Evolutionary conservation across 23 tunicate species (phyloP), one percentile per base, ranked within the genome.

Genomic region (Halocynthia aurantium): DNA sequence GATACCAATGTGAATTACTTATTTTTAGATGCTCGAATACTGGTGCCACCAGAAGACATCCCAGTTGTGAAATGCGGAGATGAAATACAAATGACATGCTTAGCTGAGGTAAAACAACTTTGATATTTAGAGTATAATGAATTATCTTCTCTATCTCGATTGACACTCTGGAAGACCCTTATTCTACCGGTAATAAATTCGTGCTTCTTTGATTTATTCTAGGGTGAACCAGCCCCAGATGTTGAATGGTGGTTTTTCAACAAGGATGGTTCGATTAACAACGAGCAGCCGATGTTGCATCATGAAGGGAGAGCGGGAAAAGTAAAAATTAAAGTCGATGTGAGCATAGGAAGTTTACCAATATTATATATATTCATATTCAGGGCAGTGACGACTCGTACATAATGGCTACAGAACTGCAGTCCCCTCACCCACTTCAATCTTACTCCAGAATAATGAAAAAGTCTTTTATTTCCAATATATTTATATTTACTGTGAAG

Each of bases 11-110:
- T 31, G 44, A 4, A 31, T 31, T 31, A 31, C 44, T 31, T 31
- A 31, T 31, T 31, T 31, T 31, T 31, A 31, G 57, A 52, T 15
- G 61, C 89, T n/a, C 77, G 86, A 31, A 81, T 90, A 55, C 40
- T 90, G 62, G 71, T 81, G 7, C 58, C 86, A 22, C 96, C 96
- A 12, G 64, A 84, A 67, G 96, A 90, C 63, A 89, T 90, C 69
- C 79, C 81, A n/a, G 83, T 82, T 10, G 8, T 85, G 19, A 64
- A 70, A 22, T 90, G 96, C 61, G 96, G 96, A 2, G 80, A 85
- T 13, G 86, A 80, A 50, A 71, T 90, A 12, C 40, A 77, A 62
- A 67, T 90, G 78, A 61, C 86, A 61, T 90, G 96, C 78, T 66
- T 90, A 55, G 96, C 89, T 8, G 76, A 71, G 79, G 70, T 78